Evolutionary conservation across 2,888 invertebrate genomes (phyloP).

Genomic region (Norana najaformis): DNA sequence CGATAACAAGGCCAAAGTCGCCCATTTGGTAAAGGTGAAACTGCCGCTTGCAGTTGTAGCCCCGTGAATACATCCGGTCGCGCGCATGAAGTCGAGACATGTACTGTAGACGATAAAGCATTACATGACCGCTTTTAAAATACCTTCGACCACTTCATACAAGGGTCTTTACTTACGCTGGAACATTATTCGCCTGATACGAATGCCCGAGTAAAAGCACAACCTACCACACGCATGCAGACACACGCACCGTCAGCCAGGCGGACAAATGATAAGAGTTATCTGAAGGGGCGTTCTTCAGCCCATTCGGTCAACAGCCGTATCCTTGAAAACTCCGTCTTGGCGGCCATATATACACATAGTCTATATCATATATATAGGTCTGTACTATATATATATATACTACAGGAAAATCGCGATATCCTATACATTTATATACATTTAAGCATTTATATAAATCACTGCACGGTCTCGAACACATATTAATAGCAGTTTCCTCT

Average conservation of each 20-base stretch:
- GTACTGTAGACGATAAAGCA: background rate
- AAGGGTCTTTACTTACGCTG: background rate
- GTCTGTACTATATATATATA: too few relatives aligned
- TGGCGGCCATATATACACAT: background rate
- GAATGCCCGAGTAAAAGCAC: background rate
- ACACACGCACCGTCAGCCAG: background rate
- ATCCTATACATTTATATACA: too few relatives aligned
- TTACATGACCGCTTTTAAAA: constrained; percentile 5
- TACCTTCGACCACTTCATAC: constrained; percentile 3
- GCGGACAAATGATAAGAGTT: background rate
- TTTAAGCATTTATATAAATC: too few relatives aligned
- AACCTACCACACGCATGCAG: background rate
- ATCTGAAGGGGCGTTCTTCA: background rate
- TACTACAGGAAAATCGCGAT: too few relatives aligned
- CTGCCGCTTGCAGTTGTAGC: background rate
- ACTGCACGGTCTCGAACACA: too few relatives aligned
- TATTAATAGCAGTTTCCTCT: too few relatives aligned
- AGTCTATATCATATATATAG: too few relatives aligned
- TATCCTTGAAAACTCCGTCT: background rate
- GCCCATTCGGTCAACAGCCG: background rate
- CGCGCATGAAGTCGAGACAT: background rate
- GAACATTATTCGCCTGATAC: background rate
- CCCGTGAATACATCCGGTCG: background rate
- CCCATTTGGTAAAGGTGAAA: background rate
- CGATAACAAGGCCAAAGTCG: background rate